Conservation (phyloP, 35 echinoderm and acorn worm genomes). For the Hemicentrotus pulcherrimus region DNA sequence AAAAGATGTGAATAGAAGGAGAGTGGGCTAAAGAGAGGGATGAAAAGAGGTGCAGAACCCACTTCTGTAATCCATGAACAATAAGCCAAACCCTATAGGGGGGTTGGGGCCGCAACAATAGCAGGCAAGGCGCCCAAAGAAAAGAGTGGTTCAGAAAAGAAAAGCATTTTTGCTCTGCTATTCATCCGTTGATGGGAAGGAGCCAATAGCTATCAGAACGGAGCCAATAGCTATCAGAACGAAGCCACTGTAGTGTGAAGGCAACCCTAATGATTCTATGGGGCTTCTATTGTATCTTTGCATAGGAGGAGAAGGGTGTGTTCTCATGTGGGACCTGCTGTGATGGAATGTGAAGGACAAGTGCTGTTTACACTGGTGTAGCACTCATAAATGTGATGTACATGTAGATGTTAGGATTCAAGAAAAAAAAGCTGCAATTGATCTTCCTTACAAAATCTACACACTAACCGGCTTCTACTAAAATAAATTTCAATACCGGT, state of each 20-base stretch:
- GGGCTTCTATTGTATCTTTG: neutral
- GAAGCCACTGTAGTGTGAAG: slow-evolving; percentile 9
- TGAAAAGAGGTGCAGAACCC: neutral
- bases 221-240: neutral
- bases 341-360: neutral
- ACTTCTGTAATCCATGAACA: neutral
- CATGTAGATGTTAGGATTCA: too few relatives aligned
- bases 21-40: neutral
- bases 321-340: neutral
- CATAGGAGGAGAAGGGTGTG: neutral
- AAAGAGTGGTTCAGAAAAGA: neutral
- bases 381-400: too few relatives aligned
- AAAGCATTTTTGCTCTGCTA: neutral
- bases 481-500: too few relatives aligned
- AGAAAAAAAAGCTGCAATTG: too few relatives aligned
- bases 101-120: neutral
- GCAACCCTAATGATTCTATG: neutral
- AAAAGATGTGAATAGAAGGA: neutral
- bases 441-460: too few relatives aligned
- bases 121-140: neutral
- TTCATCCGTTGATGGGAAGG: neutral
- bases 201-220: neutral
- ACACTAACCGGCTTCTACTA: too few relatives aligned
- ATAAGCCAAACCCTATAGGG: neutral
- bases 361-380: too few relatives aligned